Evolutionary conservation across 2,113 vertebrate genomes (phyloP), one percentile per base, ranked within the genome.

Genomic region (Scytalopus superciliaris): DNA sequence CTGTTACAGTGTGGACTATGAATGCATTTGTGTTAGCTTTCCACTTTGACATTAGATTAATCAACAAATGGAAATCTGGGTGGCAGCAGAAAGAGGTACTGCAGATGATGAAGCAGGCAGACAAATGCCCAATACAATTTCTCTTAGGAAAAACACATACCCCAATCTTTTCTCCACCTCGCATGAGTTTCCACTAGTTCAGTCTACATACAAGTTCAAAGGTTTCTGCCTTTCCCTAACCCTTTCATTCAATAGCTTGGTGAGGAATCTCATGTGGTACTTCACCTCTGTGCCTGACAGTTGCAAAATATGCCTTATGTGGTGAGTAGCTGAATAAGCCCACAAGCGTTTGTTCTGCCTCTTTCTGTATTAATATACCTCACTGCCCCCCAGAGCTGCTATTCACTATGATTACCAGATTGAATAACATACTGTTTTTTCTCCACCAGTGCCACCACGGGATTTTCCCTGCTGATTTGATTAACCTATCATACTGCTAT

Each of bases 21-120:
- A 94, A 63, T 93, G 87, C 89, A 90, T 97, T 96, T 97, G 77
- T 96, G 93, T 97, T 96, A 94, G 69, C 92, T 97, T 97, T 95
- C 84, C 95, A 92, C 87, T 97, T 96, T 94, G 95, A 97, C 89
- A 85, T 95, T 97, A 97, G 97, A 97, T 93, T 97, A 96, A 96
- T 88, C 89, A 84, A 44, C 97, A 95, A 96, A 97, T 96, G 84
- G 94, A 95, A 96, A 87, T 90, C 94, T 76, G 96, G 30, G 91
- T 95, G 92, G 96, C 89, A 93, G 55, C 75, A 96, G 95, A 96
- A 97, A 86, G 92, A 97, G 67, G 83, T 74, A 85, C 72, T 84
- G 59, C 50, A n/a, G 60, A 93, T 86, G 95, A 92, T 85, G 83
- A 87, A 40, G 74, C 89, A 94, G 89, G 81, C 75, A 94, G 93